Evolutionary conservation across 2,888 invertebrate species (phyloP), one percentile per base, ranked within the genome.

Genomic region (Crossocerus cetratus): DNA sequence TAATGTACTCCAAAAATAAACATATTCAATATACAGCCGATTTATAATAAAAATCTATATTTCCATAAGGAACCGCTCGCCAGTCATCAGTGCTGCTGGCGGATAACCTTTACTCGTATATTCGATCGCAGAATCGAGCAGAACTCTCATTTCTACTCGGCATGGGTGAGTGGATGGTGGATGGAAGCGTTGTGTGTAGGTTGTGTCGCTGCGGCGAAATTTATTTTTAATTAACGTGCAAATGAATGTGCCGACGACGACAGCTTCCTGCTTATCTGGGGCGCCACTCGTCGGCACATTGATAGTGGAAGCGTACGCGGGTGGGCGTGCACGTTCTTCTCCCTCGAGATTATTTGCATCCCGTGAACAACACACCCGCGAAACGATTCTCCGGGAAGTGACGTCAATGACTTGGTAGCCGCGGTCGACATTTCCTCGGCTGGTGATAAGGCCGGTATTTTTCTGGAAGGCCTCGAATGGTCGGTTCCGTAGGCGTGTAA

Each of bases 211-310:
- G 54, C 14, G 20, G 16, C 21, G 68, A 82, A 83, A 86, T 86
- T 84, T 86, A 84, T 86, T 86, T 86, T 86, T 84, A 85, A 86
- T 86, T 85, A 87, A 85, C 78, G 86, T 86, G 84, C 83, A 86
- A 87, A 86, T 86, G 83, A 86, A 83, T 76, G 81, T 79, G 44
- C 72, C 78, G 68, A 62, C 71, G 65, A 81, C 73, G 49, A 72
- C 32, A 32, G 69, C 69, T 73, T 76, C 78, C 83, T 76, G 82
- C 80, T 86, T 84, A 83, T 84, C 84, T 69, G 69, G 65, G 72
- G 68, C 69, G 75, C 73, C 83, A 78, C 78, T 78, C 83, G 71
- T 69, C 69, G 74, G 54, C 32, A 5, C 68, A 75, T 73, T 78
- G 81, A 82, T 82, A 79, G 63, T 75, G 16, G 49, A 16, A 16